Base-by-base conservation (phyloP, 2,888 invertebrate species). In the Sialis lutaria region DNA sequence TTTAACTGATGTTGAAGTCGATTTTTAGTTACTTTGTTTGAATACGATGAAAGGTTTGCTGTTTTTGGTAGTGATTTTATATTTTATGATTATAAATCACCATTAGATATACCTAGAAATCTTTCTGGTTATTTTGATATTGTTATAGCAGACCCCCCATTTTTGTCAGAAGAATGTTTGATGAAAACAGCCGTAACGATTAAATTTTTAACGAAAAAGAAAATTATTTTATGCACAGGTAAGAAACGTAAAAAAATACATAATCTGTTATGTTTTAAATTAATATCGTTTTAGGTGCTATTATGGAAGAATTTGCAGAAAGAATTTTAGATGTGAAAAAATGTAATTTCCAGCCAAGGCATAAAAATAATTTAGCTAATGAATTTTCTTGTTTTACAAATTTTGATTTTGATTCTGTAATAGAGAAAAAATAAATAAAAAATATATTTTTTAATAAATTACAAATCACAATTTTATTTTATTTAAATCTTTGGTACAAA, bases 131-230 rank as follows among this genome's bases (percentile, higher is more conserved):
- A 67, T 42, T 93, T 81, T 62, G 88, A 93, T 64, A 60, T 96
- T 30, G 83, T 96, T 1, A 70, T 97, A 46, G 89, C 85, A 0
- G 96, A 97, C 67, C 96, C 97, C 1, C 97, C 97, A 0, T 96
- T 95, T 65, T 69, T 97, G 3, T 85, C 92, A 0, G 83, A 89
- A 54, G 95, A 95, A 61, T 96, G 96, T 64, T 71, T 95, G 43
- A 73, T 76, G 1, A 92, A 93, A 68, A 82, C 82, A 1, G 75
- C 87, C 0, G 66, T 77, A 49, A 89, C 90, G 0, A 75, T 93
- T 1, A 79, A 77, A 54, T 75, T 77, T 55, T 62, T 96, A 46
- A 65, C 77, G 0, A 85, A 81, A 60, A 72, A 75, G 7, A 82
- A 83, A 60, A 75, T 93, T 32, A 74, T 93, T 2, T 68, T 96